Conservation (phyloP, 2,113 vertebrate species). For the Pontoporia blainvillei region DNA sequence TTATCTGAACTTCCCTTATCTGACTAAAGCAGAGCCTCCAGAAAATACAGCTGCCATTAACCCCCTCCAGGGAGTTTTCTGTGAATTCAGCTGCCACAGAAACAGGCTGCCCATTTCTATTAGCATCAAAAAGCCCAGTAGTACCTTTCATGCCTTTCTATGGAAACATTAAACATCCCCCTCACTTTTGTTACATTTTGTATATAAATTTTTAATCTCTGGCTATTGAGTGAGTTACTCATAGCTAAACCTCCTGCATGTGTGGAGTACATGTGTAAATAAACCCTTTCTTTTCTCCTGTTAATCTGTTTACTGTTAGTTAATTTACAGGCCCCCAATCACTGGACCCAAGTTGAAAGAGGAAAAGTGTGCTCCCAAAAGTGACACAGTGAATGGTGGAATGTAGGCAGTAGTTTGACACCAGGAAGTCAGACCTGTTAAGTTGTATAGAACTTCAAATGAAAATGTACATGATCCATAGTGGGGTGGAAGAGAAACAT, state of each 20-base stretch:
- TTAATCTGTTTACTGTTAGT: not conserved
- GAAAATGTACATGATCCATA: not conserved
- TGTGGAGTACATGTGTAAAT: not conserved
- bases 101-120: not conserved
- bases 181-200: not conserved
- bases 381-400: not conserved
- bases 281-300: not conserved
- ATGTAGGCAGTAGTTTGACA: not conserved
- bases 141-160: not conserved
- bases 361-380: not conserved
- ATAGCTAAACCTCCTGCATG: not conserved
- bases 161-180: not conserved
- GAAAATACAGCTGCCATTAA: not conserved
- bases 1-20: not conserved
- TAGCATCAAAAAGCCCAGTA: not conserved
- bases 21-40: not conserved
- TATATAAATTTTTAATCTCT: not conserved
- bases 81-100: not conserved
- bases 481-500: not conserved
- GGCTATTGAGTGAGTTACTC: not conserved
- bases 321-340: not conserved
- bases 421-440: not conserved
- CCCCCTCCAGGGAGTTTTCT: not conserved
- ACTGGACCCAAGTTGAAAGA: not conserved
- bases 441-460: not conserved